A percentile compares a stretch with the other conserved stretches of the same genome.
Evolutionary conservation across 2,888 invertebrate genomes (phyloP).

Genomic region (Monopis laevigella): DNA sequence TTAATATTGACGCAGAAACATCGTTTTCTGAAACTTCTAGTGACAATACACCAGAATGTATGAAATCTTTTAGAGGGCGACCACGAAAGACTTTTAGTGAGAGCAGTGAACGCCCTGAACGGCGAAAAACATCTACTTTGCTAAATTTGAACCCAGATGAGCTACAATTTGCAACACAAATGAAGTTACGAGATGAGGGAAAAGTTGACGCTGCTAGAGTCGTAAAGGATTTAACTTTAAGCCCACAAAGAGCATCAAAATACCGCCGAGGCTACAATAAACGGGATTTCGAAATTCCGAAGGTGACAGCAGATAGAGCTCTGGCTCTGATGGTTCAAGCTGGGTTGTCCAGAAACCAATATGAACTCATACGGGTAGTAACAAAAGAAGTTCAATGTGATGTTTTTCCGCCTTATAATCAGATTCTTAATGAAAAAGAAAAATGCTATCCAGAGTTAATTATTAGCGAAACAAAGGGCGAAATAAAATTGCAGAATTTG

Average conservation of each 20-base stretch:
- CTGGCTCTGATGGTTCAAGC: no score
- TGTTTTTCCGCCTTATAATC: not conserved
- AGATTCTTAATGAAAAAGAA: not conserved
- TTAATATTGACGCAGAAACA: no score
- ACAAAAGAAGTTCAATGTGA: not conserved
- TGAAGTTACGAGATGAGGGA: conserved; percentile 18
- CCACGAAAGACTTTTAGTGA: conserved; percentile 18
- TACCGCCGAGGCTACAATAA: no score
- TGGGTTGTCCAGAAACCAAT: no score
- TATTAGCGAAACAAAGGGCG: no score
- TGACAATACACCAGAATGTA: no score
- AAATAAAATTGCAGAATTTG: no score
- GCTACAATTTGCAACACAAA: conserved; percentile 18
- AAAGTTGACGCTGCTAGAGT: conserved; percentile 8
- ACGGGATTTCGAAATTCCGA: not conserved
- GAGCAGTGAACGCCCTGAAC: conserved; percentile 16
- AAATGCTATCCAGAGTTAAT: not conserved
- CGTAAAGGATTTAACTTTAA: no score
- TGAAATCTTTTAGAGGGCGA: no score
- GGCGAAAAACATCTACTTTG: conserved; percentile 19
- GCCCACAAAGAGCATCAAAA: no score
- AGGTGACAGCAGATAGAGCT: no score
- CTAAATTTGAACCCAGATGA: conserved; percentile 12
- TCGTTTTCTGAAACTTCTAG: no score
- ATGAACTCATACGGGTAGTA: not conserved